Percentiles rank a stretch among this genome's conserved stretches.
Evolutionary conservation across 1,140 invertebrate species (phyloP).

Genomic region (Hypsibius dujardini): DNA sequence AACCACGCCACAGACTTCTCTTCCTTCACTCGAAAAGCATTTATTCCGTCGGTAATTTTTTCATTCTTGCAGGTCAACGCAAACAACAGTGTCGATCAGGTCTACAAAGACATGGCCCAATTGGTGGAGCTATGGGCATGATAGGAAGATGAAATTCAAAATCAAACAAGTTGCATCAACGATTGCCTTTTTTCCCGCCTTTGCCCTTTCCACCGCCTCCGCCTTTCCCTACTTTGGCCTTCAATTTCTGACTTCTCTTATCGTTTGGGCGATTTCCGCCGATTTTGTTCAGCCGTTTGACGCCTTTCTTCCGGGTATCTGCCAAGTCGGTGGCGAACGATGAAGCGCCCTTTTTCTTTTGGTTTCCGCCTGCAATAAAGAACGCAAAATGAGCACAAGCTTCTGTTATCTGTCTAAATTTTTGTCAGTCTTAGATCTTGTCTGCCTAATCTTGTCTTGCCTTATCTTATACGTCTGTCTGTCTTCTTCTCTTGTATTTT

Average conservation of each 20-base stretch:
- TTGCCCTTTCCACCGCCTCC: too few relatives aligned
- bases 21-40: background rate
- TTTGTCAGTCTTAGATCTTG: too few relatives aligned
- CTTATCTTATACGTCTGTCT: too few relatives aligned
- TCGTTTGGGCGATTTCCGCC: constrained; percentile 6
- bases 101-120: constrained; percentile 13
- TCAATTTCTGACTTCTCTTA: background rate
- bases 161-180: background rate
- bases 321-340: constrained; percentile 7
- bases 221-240: background rate
- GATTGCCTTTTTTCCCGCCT: too few relatives aligned
- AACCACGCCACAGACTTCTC: too few relatives aligned
- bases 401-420: too few relatives aligned
- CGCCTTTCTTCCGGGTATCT: constrained; percentile 14
- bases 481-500: background rate
- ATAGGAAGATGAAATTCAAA: background rate
- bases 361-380: background rate
- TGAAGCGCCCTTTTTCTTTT: background rate
- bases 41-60: background rate
- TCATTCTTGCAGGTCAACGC: constrained; percentile 6
- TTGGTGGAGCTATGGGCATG: background rate
- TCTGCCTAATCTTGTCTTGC: too few relatives aligned
- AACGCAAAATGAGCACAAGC: too few relatives aligned
- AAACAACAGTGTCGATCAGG: background rate
- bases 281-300: background rate